Percentiles rank a stretch among this genome's conserved stretches.
phyloP scores from a whole-genome alignment of 2,888 invertebrate species.

The Phorcus lineatus region DNA sequence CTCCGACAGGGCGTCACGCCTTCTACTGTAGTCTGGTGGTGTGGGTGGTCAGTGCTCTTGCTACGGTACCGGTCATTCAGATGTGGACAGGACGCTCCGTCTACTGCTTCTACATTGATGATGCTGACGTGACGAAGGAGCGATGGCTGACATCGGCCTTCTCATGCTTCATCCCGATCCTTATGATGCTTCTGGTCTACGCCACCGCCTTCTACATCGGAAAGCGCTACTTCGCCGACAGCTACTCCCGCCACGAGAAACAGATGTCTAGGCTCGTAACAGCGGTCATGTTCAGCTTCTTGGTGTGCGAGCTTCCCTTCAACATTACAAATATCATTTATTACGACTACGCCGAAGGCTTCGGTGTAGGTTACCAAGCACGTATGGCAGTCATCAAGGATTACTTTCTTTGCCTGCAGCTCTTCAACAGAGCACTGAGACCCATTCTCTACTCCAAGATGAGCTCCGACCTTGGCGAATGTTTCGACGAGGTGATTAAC shows the following conservation, averaged over 20 bases:
- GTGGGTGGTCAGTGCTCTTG: conserved; percentile 54
- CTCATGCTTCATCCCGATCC: conserved; percentile 58
- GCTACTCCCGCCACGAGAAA: conserved; percentile 59
- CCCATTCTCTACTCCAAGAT: conserved; percentile 67
- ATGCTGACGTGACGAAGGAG: conserved; percentile 40
- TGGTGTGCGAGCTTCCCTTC: conserved; percentile 58
- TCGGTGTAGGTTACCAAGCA: conserved; percentile 12
- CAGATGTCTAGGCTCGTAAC: conserved; percentile 62
- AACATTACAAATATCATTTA: conserved; percentile 52
- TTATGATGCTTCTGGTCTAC: conserved; percentile 56
- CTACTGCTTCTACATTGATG: conserved; percentile 32
- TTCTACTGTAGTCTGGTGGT: conserved; percentile 50
- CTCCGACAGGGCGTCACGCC: conserved; percentile 52
- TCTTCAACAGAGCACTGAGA: conserved; percentile 60
- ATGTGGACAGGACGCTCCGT: conserved; percentile 27
- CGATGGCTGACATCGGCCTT: conserved; percentile 50
- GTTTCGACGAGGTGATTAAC: conserved; percentile 68
- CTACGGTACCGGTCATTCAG: conserved; percentile 55
- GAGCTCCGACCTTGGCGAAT: conserved; percentile 60
- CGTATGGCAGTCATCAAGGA: conserved; percentile 40
- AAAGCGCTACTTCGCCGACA: conserved; percentile 64
- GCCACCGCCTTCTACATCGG: conserved; percentile 58
- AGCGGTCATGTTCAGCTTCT: conserved; percentile 54
- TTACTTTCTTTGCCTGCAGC: conserved; percentile 52
- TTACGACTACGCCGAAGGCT: conserved; percentile 36